Evolutionary conservation across 2,113 vertebrate genomes (phyloP).

Genomic region (Elgaria multicarinata): DNA sequence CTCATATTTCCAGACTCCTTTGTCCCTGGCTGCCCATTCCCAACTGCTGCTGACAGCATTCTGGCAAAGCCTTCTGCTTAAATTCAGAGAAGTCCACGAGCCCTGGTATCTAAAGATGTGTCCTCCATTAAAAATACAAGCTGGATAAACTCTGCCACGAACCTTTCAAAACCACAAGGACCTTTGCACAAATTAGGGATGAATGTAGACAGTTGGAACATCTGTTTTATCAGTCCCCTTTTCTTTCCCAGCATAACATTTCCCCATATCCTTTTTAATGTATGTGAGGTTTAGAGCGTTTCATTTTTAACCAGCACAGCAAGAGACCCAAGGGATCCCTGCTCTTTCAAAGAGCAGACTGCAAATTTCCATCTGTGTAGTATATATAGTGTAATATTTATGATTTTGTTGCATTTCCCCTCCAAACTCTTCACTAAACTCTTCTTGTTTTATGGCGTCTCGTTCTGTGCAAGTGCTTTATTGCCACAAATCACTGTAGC

Average conservation of each 20-base stretch:
- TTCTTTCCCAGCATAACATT: not conserved
- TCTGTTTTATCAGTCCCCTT: not conserved
- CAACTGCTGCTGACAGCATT: not conserved
- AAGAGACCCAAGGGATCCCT: not conserved
- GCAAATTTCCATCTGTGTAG: not conserved
- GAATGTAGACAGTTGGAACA: not conserved
- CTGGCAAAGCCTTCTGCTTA: not conserved
- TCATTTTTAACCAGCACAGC: not conserved
- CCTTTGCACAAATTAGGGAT: not conserved
- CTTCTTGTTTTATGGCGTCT: not conserved
- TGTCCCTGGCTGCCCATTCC: too few species aligned
- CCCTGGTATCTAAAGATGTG: not conserved
- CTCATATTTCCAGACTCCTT: not conserved
- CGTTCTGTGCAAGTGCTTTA: not conserved
- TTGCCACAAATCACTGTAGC: slow-evolving; percentile 7
- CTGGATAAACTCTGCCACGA: not conserved
- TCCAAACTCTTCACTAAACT: not conserved
- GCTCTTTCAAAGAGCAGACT: not conserved
- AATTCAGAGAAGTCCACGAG: too few species aligned
- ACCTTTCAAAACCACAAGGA: not conserved
- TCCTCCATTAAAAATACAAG: not conserved
- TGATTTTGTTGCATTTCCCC: slow-evolving; percentile 6
- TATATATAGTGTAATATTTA: slow-evolving; percentile 27
- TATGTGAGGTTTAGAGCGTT: slow-evolving; percentile 2
- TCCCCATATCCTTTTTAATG: not conserved